Evolutionary conservation across 2,797 vertebrate species (phyloP), one percentile per base, ranked within the genome.

Genomic region (Sebastes flavidus): DNA sequence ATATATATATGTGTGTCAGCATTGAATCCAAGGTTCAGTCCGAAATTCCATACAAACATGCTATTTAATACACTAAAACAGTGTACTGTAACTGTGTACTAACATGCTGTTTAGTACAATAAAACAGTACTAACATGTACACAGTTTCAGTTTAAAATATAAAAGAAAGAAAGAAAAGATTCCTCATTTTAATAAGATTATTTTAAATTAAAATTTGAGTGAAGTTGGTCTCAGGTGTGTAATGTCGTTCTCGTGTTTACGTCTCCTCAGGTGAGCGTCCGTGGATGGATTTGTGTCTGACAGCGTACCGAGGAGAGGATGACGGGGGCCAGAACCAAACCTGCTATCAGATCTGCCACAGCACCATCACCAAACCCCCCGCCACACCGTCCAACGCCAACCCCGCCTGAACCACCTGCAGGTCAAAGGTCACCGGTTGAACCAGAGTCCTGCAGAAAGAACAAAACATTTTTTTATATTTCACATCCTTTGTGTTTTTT

Each of bases 221-320:
- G 46, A 49, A 46, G 42, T 46, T 16, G 14, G 29, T 63, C 18
- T 22, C 16, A 8, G 7, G 18, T 54, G 49, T 75, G 5, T 66
- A 11, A 61, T 55, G n/a, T 32, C 1, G 4, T 9, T 38, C 11
- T 4, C 27, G 16, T 78, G 27, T 68, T 4, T 11, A 22, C 25
- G 36, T 46, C 42, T 18, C 0, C 42, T 84, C 91, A 95, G 95
- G 58, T 18, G 54, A 74, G 20, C 89, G 72, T 3, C 96, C 95
- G 0, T 96, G 94, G 95, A 77, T 96, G 46, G 89, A 96, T 38
- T n/a, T 96, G 81, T 96, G 94, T 87, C 85, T 96, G 62, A 65
- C 46, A 1, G 59, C 82, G 0, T 96, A 95, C 88, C 67, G 12
- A 55, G 63, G 76, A 0, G 66, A 90, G 11, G 83, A 87, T 1